A percentile compares a stretch with the other conserved stretches of the same genome.
phyloP scores from a whole-genome alignment of 2,888 invertebrate species.

The Drosophila imparisetae region DNA sequence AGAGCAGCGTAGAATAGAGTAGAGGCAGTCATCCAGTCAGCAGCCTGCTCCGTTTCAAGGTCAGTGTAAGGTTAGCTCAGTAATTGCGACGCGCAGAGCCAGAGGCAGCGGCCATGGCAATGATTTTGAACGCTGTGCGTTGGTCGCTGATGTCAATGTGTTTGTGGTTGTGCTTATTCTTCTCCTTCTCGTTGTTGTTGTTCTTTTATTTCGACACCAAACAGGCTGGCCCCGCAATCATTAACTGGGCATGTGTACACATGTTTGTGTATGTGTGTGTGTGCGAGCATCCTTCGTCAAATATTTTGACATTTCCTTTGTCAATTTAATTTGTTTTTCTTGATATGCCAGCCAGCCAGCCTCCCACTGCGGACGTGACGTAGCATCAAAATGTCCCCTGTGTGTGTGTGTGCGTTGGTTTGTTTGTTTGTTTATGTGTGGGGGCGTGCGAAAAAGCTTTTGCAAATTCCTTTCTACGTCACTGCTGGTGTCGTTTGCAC shows the following conservation, averaged over 20 bases:
- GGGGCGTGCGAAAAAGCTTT: slow-evolving; percentile 47
- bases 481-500: slow-evolving; percentile 49
- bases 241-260: slow-evolving; percentile 33
- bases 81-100: slow-evolving; percentile 47
- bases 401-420: slow-evolving; percentile 6
- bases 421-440: slow-evolving; percentile 1
- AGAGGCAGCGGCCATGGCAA: slow-evolving; percentile 64
- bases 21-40: slow-evolving; percentile 27
- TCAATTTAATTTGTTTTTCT: slow-evolving; percentile 50
- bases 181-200: slow-evolving; percentile 33
- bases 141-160: slow-evolving; percentile 53
- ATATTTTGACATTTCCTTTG: slow-evolving; percentile 46
- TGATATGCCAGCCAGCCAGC: slow-evolving; percentile 51
- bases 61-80: slow-evolving; percentile 77
- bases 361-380: slow-evolving; percentile 42
- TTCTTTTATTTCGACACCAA: slow-evolving; percentile 18
- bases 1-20: not conserved
- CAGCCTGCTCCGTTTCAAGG: slow-evolving; percentile 71
- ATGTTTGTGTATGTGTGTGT: slow-evolving; percentile 11
- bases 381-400: slow-evolving; percentile 34
- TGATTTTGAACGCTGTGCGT: slow-evolving; percentile 65
- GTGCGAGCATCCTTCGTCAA: slow-evolving; percentile 55
- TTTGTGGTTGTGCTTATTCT: slow-evolving; percentile 25
- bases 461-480: slow-evolving; percentile 58
- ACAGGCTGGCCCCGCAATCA: slow-evolving; percentile 37